Evolutionary conservation across 2,888 invertebrate genomes (phyloP), one percentile per base, ranked within the genome.

Genomic region (Andrena chrysosceles): DNA sequence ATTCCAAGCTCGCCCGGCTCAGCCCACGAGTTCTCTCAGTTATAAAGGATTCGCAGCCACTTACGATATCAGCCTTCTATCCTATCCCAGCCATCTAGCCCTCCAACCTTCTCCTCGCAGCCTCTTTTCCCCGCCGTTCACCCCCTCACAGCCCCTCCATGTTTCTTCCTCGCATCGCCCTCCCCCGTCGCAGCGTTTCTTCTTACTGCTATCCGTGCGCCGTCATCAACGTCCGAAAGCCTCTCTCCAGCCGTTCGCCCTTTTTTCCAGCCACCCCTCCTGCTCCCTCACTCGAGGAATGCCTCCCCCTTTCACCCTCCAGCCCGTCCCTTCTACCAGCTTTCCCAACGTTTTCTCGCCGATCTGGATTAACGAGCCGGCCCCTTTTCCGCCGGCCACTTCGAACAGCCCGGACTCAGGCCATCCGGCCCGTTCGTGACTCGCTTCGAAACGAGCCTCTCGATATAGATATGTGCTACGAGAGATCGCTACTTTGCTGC

Each of bases 41-140:
- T 91, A 92, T 93, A 93, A 93, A 92, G 92, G 91, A 93, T 93
- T 93, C 91, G 90, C 91, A 91, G 91, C 92, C 92, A 92, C 93
- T 93, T 93, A 92, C 91, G 91, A 92, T 93, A 93, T 93, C 93
- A 91, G 91, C 86, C 82, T 73, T 85, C 86, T 86, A 81, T 81
- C 79, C 81, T 81, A 69, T 69, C 64, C 72, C 76, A 64, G 76
- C 86, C 76, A 75, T 78, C 84, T 49, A 72, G 63, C 60, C 74
- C 73, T 69, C 42, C 73, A 56, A 35, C 68, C 72, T 70, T 64
- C 59, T 69, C 29, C 48, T 56, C 68, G 31, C 16, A 63, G 42
- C 66, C 62, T 76, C 74, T 63, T 77, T 63, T 64, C 52, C 66
- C n/a, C 56, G 7, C 48, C 48, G 26, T 35, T 4, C 64, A 7